Evolutionary conservation across 2,888 invertebrate species (phyloP).

Genomic region (Agonopterix subpropinquella): DNA sequence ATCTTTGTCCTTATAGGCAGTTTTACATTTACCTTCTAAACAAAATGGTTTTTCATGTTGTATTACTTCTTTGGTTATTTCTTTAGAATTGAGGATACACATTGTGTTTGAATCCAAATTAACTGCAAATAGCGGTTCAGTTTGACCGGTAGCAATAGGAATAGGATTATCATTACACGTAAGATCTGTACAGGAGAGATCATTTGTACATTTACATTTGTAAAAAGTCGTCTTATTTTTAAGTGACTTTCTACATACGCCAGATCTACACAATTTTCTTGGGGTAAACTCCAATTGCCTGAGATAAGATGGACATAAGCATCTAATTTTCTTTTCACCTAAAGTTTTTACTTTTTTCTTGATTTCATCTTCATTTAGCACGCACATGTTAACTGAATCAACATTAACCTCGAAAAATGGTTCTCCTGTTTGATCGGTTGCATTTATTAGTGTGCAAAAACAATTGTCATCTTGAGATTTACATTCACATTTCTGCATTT

Average conservation of each 20-base stretch:
- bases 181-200: constrained; percentile 23
- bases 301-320: constrained; percentile 24
- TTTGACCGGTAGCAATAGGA: neutral
- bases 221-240: constrained; percentile 21
- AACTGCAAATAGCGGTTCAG: constrained; percentile 22
- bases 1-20: constrained; percentile 8
- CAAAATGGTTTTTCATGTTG: constrained; percentile 8
- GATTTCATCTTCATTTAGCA: constrained; percentile 28
- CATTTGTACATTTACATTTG: constrained; percentile 20
- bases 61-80: constrained; percentile 22
- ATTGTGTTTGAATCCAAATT: constrained; percentile 29
- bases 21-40: constrained; percentile 6
- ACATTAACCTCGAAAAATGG: constrained; percentile 31
- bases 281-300: constrained; percentile 19
- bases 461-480: no score
- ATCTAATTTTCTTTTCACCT: constrained; percentile 17
- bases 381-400: constrained; percentile 21
- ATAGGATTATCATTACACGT: constrained; percentile 17
- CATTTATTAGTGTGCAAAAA: constrained; percentile 7
- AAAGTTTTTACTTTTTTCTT: constrained; percentile 20
- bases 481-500: no score
- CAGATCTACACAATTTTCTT: constrained; percentile 17
- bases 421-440: constrained; percentile 17
- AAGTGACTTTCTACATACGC: constrained; percentile 19
- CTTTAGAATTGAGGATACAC: constrained; percentile 31